Percentiles rank a stretch among this genome's conserved stretches.
phyloP scores from a whole-genome alignment of 2,113 vertebrate genomes.

The Nibea albiflora region DNA sequence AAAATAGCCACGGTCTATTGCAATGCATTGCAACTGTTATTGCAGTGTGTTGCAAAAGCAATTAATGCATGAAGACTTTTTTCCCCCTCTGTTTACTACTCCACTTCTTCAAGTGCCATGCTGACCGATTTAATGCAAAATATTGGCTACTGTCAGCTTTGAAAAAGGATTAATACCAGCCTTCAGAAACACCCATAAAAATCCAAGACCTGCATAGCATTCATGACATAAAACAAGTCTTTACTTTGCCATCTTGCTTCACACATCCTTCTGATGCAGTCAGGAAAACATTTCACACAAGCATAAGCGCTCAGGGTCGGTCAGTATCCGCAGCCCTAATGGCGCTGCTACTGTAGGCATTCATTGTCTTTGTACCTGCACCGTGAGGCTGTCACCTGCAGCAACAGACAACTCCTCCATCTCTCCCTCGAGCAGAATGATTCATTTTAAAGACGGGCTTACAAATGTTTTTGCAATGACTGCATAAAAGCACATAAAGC shows the following conservation, averaged over 20 bases:
- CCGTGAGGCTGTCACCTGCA: not conserved
- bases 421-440: not conserved
- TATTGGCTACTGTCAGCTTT: slow-evolving; percentile 6
- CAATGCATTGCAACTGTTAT: slow-evolving; percentile 53
- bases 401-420: not conserved
- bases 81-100: slow-evolving; percentile 22
- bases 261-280: not conserved
- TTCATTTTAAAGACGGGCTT: not conserved
- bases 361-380: not conserved
- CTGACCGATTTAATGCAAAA: slow-evolving; percentile 25
- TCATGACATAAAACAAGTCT: slow-evolving; percentile 24
- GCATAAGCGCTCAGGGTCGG: not conserved
- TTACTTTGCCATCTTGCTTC: not conserved
- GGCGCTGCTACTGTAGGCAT: too few species aligned
- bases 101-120: slow-evolving; percentile 5
- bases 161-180: not conserved
- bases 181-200: not conserved
- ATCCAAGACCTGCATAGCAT: not conserved
- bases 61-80: slow-evolving; percentile 33
- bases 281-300: slow-evolving; percentile 6
- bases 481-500: slow-evolving; percentile 5
- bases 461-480: slow-evolving; percentile 7
- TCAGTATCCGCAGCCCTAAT: slow-evolving; percentile 4
- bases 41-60: slow-evolving; percentile 60
- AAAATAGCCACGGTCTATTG: slow-evolving; percentile 33